Conservation (phyloP, 2,797 vertebrate genomes). For the Chelonia mydas region DNA sequence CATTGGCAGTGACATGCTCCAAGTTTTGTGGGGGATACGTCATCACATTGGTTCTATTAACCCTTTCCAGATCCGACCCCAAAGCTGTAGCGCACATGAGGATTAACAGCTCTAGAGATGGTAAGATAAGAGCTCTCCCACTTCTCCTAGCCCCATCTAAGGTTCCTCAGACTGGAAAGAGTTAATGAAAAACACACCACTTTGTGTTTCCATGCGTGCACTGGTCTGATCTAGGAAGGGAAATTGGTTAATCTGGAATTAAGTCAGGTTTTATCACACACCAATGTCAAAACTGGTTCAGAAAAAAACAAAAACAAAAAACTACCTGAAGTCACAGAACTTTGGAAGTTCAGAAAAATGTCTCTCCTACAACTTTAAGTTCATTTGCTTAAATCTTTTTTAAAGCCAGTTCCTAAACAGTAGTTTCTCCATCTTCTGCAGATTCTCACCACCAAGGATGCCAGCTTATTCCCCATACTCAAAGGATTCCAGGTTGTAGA, state of each 20-base stretch:
- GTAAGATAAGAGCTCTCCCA: neutral
- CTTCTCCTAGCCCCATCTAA: neutral
- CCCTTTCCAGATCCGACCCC: conserved; percentile 11
- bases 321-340: conserved; percentile 75
- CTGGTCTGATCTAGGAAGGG: conserved; percentile 33
- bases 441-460: conserved; percentile 39
- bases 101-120: neutral
- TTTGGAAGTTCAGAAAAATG: conserved; percentile 73
- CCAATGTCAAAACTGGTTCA: conserved; percentile 40
- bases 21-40: conserved; percentile 6
- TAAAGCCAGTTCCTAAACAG: conserved; percentile 73
- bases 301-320: neutral
- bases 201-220: neutral
- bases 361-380: conserved; percentile 66
- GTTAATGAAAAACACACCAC: conserved; percentile 32
- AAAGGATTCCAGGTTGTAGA: conserved; percentile 37
- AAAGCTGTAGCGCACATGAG: neutral
- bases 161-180: conserved; percentile 34
- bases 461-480: conserved; percentile 57
- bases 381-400: conserved; percentile 50
- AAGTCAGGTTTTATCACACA: conserved; percentile 57
- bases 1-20: conserved; percentile 70
- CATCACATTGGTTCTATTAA: neutral
- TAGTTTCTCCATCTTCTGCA: conserved; percentile 60
- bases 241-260: conserved; percentile 32